These are phyloP conservation scores for Leptatherina wallacei DNA, from an alignment of 2,797 vertebrate genomes.

Conservation along the genomic window DNA sequence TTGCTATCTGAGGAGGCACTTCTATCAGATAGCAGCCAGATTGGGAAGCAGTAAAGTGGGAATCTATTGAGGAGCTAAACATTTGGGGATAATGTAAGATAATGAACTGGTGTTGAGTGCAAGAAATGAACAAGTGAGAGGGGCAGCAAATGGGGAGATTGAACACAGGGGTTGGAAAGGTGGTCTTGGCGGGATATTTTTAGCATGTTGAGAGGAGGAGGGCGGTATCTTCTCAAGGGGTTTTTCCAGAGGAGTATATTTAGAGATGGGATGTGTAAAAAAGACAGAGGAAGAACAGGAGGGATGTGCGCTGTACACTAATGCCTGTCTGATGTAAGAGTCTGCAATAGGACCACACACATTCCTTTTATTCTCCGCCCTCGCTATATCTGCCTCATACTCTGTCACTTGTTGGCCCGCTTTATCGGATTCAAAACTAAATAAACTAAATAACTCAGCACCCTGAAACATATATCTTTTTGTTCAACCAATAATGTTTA, in stretches of 20 bases:
- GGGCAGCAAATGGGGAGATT: conserved; percentile 11
- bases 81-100: conserved; percentile 17
- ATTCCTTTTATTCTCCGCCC: conserved; percentile 42
- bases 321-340: conserved; percentile 82
- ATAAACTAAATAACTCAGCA: not conserved
- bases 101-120: conserved; percentile 37
- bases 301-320: conserved; percentile 74
- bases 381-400: conserved; percentile 30
- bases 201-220: conserved; percentile 73
- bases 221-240: conserved; percentile 79
- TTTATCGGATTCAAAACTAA: conserved; percentile 2
- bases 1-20: conserved; percentile 5
- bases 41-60: not conserved
- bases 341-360: conserved; percentile 80
- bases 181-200: conserved; percentile 79
- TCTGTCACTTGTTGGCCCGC: conserved; percentile 39
- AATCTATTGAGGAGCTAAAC: conserved; percentile 2
- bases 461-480: not conserved
- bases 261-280: conserved; percentile 77
- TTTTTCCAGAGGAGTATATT: conserved; percentile 86
- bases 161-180: conserved; percentile 56
- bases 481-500: not conserved
- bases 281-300: conserved; percentile 74
- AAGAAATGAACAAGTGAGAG: conserved; percentile 29
- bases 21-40: conserved; percentile 8